Evolutionary conservation across 1,140 invertebrate species (phyloP), one percentile per base, ranked within the genome.

Genomic region (Solenopsis fugax): DNA sequence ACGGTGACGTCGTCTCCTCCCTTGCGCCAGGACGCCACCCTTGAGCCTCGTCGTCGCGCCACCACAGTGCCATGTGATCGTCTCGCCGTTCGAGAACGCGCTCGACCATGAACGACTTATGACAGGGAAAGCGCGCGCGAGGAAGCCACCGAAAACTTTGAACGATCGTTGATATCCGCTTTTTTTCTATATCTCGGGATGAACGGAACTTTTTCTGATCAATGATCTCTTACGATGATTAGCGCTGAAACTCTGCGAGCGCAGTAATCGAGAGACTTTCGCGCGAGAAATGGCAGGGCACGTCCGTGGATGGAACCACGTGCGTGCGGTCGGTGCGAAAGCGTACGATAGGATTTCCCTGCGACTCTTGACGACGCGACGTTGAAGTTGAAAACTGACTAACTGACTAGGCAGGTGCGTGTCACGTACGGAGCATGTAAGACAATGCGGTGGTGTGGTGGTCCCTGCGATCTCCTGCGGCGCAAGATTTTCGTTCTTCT

Each of bases 391-490:
- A 50, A 45, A 37, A 41, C 13, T 34, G 29, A 50, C 21, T 48
- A 69, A 69, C 21, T 64, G 37, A 37, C 13, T 60, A 65, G 50
- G 13, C 62, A n/a, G 48, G 89, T 76, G 87, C 64, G 58, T 75
- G 87, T 58, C 84, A 82, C 85, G 60, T 87, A 87, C 76, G 75
- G 50, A 78, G 76, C 67, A 85, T 91, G 84, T 93, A 94, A 94
- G 93, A 95, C 93, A 94, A 95, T 95, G 94, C 88, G 90, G 92
- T 91, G 91, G 91, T 90, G 90, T 91, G 91, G 91, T 90, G 93
- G 92, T 89, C 89, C 88, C 67, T 92, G 93, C 84, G 89, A 93
- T 90, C 91, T 93, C 88, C 88, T 90, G 91, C 90, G 92, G 60
- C 91, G 93, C 87, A 87, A 91, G 78, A 91, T 94, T 54, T 86